Evolutionary conservation across 2,888 invertebrate genomes (phyloP).

Genomic region (Sericinus montela): DNA sequence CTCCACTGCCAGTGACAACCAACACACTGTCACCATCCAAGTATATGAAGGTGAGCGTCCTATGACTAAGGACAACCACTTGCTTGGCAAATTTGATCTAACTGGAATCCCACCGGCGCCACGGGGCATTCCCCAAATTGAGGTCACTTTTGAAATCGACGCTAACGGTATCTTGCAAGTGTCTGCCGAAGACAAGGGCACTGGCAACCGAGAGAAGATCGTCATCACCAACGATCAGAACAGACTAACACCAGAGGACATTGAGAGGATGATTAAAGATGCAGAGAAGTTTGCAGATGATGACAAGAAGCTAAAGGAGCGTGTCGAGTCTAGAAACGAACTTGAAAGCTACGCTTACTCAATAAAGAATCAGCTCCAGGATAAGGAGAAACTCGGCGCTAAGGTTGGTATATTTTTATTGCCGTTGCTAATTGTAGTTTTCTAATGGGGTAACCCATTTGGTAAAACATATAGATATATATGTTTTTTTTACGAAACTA

Average conservation of each 20-base stretch:
- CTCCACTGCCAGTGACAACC: constrained; percentile 99
- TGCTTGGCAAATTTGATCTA: constrained; percentile 98
- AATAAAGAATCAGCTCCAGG: constrained; percentile 96
- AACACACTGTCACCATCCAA: constrained; percentile 99
- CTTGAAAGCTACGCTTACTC: constrained; percentile 98
- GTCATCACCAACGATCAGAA: constrained; percentile 99
- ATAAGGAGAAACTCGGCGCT: constrained; percentile 97
- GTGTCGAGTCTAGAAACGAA: constrained; percentile 97
- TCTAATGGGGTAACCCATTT: no score
- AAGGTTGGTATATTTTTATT: constrained; percentile 52
- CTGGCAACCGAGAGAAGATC: constrained; percentile 98
- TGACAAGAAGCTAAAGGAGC: constrained; percentile 97
- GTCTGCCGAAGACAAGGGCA: constrained; percentile 99
- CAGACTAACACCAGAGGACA: constrained; percentile 97
- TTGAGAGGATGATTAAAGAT: constrained; percentile 99
- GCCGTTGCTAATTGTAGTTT: no score
- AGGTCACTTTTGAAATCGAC: constrained; percentile 96
- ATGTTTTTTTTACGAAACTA: neutral
- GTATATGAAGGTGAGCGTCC: constrained; percentile 99
- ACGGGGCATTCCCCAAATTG: constrained; percentile 95
- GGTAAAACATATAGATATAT: no score
- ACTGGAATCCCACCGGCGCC: constrained; percentile 98
- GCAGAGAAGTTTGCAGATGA: constrained; percentile 99
- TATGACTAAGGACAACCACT: constrained; percentile 99
- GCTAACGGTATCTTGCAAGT: constrained; percentile 97